Conservation (phyloP, 2,797 vertebrate genomes). For the Calcarius lapponicus region DNA sequence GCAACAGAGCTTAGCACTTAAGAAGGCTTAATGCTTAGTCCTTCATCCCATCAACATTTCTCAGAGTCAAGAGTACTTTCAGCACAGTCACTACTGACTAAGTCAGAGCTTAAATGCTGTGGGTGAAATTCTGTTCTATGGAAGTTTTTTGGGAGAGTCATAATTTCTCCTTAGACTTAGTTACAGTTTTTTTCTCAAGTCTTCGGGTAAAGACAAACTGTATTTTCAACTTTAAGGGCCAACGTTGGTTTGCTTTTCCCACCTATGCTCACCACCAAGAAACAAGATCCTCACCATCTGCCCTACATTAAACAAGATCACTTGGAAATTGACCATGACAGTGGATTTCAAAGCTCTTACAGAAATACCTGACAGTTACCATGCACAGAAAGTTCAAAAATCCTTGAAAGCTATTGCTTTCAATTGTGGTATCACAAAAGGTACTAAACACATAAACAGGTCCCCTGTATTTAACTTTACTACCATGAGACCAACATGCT, state of each 20-base stretch:
- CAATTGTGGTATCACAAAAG: background rate
- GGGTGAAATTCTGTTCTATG: background rate
- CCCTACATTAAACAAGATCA: background rate
- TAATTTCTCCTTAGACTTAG: background rate
- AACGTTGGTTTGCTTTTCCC: background rate
- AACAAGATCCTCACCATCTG: background rate
- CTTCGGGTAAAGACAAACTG: background rate
- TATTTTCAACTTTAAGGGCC: background rate
- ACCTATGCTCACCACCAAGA: background rate
- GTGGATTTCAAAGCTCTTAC: background rate
- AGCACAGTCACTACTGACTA: background rate
- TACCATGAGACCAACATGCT: background rate
- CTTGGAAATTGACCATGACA: background rate
- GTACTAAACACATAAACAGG: background rate
- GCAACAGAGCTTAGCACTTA: background rate
- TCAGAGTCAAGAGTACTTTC: background rate
- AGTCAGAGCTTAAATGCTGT: background rate
- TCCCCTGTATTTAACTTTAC: background rate
- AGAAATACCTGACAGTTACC: background rate
- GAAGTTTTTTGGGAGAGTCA: background rate
- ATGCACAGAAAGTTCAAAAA: background rate
- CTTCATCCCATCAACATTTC: conserved; percentile 15
- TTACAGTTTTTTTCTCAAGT: background rate
- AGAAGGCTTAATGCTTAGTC: conserved; percentile 23
- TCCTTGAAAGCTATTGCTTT: background rate